phyloP scores from a whole-genome alignment of 2,797 vertebrate genomes.

The Mormyrus proboscirostris region DNA sequence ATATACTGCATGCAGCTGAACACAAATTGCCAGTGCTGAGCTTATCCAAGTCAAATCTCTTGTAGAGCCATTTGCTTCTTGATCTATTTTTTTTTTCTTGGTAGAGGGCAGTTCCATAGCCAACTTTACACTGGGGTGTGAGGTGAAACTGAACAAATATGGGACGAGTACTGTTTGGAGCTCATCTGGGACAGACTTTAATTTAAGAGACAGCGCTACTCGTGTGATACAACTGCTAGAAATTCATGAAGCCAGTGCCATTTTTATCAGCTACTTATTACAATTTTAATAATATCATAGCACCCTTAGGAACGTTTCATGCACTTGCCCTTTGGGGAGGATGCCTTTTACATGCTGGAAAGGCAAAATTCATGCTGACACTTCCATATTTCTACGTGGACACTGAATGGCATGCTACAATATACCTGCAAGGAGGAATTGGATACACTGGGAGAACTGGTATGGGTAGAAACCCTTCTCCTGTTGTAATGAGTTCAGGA shows the following conservation, averaged over 20 bases:
- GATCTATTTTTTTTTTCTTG: background rate
- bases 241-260: slow-evolving; percentile 5
- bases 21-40: background rate
- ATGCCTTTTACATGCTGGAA: background rate
- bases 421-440: background rate
- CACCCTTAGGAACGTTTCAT: background rate
- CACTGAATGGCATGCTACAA: background rate
- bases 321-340: background rate
- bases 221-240: background rate
- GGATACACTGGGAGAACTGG: background rate
- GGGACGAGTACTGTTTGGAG: background rate
- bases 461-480: background rate
- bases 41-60: background rate
- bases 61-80: background rate
- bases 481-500: background rate
- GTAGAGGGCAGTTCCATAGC: background rate
- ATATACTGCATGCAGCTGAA: background rate
- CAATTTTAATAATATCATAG: background rate
- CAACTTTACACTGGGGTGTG: background rate
- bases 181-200: background rate
- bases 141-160: background rate
- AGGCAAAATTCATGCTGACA: background rate
- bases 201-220: background rate
- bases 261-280: slow-evolving; percentile 7
- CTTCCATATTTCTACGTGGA: background rate